These are phyloP conservation scores for Polyergus mexicanus DNA, from an alignment of 1,140 invertebrate genomes.

Conservation along the genomic window DNA sequence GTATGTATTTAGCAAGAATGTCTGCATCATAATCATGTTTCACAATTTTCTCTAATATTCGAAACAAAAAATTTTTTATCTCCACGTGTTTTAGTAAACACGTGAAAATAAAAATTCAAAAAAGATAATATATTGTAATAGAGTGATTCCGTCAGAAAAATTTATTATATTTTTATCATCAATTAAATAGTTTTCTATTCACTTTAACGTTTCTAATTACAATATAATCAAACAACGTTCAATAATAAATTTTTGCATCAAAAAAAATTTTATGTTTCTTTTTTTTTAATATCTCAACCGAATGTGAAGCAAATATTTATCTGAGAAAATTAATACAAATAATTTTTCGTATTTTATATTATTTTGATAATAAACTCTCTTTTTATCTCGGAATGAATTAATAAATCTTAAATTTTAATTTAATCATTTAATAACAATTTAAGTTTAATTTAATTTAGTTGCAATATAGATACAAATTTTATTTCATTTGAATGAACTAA, in stretches of 20 bases:
- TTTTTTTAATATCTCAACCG: no score
- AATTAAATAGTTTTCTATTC: no score
- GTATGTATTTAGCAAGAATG: slow-evolving; percentile 66
- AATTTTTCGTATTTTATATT: background rate
- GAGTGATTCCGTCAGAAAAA: no score
- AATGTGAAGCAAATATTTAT: no score
- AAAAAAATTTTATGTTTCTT: no score
- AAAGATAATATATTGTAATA: no score
- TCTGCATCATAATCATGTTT: background rate
- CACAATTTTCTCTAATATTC: background rate
- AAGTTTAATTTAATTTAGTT: background rate
- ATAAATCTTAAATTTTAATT: background rate
- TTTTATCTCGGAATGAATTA: background rate
- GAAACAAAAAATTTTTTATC: background rate
- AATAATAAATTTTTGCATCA: no score
- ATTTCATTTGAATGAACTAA: slow-evolving; percentile 11
- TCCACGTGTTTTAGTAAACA: background rate
- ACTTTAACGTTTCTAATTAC: no score
- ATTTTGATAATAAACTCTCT: background rate
- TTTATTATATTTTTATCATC: no score
- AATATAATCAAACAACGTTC: no score
- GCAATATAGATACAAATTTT: background rate
- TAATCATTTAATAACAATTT: background rate
- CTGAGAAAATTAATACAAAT: background rate
- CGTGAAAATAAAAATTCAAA: no score